Base-by-base conservation (phyloP, 2,113 vertebrate genomes). In the Otocyon megalotis region DNA sequence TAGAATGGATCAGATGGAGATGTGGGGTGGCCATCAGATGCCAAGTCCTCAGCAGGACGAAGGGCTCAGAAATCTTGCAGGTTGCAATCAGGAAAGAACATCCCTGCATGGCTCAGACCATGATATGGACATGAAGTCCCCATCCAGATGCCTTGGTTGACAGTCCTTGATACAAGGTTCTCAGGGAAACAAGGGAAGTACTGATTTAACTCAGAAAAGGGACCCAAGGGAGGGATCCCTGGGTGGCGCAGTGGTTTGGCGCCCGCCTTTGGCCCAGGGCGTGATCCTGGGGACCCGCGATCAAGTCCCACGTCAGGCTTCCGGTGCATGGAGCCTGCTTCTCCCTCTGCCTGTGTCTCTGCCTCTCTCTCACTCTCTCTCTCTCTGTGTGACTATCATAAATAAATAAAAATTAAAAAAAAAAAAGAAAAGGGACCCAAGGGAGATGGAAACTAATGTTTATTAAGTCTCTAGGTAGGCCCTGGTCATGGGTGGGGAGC, bases 381-480 rank as follows among this genome's bases (percentile, higher is more conserved):
- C n/a, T n/a, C n/a, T n/a, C n/a, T n/a, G n/a, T n/a, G n/a, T n/a
- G n/a, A n/a, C n/a, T n/a, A n/a, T n/a, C n/a, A n/a, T n/a, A n/a
- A n/a, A n/a, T n/a, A n/a, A n/a, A n/a, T n/a, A n/a, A n/a, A n/a
- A n/a, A n/a, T n/a, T n/a, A n/a, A n/a, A n/a, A n/a, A n/a, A n/a
- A n/a, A n/a, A n/a, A n/a, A n/a, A 54, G 71, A 62, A 89, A 76
- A 93, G 26, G 15, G 28, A 60, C 28, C 35, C 56, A 10, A 20
- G 67, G 20, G 7, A 84, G 97, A 90, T 88, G 97, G 89, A 92
- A 96, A 96, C 80, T 88, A 90, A 96, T 97, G 96, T 91, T 96
- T 54, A 17, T 9, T 37, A 58, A 37, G 63, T 7, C 17, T 30
- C 5, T 20, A 7, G 65, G 35, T 16, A 63, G 43, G 35, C 19